A percentile compares a stretch with the other conserved stretches of the same genome.
Conservation (phyloP, 2,113 vertebrate genomes). For the Trachemys scripta region DNA sequence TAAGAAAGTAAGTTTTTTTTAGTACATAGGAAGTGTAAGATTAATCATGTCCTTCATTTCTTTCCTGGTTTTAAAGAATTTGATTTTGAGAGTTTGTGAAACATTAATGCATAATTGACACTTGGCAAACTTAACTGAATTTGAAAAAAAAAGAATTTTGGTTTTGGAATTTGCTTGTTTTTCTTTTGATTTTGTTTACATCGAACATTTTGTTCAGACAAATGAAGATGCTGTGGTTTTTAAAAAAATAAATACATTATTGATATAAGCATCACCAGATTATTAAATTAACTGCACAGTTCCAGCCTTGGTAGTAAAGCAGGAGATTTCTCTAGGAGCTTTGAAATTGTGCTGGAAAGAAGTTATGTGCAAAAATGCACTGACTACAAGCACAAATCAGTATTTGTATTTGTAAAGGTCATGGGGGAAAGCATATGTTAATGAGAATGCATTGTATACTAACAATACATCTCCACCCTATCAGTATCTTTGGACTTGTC, state of each 20-base stretch:
- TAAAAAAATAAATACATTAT: background rate
- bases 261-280: background rate
- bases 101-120: background rate
- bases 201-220: background rate
- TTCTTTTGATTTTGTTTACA: background rate
- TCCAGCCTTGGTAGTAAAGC: background rate
- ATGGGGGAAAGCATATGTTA: background rate
- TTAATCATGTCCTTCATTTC: background rate
- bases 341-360: background rate
- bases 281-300: background rate
- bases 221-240: background rate
- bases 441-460: background rate
- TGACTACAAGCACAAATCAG: background rate
- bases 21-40: background rate
- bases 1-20: background rate
- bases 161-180: background rate
- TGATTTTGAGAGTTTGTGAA: background rate
- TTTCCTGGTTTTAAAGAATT: background rate
- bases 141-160: background rate
- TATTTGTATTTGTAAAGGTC: background rate
- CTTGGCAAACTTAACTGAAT: background rate
- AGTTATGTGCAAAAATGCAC: background rate
- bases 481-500: background rate
- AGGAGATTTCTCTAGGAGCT: background rate
- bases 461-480: background rate